Evolutionary conservation across 1,140 invertebrate genomes (phyloP).

Genomic region (Zaprionus taronus): DNA sequence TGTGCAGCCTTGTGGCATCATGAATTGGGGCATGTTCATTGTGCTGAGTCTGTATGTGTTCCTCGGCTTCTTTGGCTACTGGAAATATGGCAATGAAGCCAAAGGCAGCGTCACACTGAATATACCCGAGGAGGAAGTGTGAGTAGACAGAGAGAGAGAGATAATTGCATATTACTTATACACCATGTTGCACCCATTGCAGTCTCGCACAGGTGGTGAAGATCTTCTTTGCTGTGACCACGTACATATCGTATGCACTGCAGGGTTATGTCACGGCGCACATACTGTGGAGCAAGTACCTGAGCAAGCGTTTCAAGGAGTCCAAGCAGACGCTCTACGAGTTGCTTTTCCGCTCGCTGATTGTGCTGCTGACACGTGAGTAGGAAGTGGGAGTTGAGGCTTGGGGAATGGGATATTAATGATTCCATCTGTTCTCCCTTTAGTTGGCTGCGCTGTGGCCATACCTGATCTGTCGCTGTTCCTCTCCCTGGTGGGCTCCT

Average conservation of each 20-base stretch:
- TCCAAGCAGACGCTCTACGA: constrained; percentile 86
- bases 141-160: constrained; percentile 33
- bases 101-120: constrained; percentile 90
- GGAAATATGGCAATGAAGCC: constrained; percentile 89
- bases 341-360: constrained; percentile 86
- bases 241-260: constrained; percentile 96
- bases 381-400: constrained; percentile 9
- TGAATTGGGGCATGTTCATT: constrained; percentile 91
- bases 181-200: constrained; percentile 66
- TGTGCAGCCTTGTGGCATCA: constrained; percentile 89
- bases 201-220: constrained; percentile 93
- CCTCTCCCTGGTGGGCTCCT: constrained; percentile 95
- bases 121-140: constrained; percentile 87
- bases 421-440: constrained; percentile 34
- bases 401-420: too few relatives aligned
- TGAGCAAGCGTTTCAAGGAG: constrained; percentile 86
- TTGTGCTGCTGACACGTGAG: constrained; percentile 91
- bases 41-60: constrained; percentile 90
- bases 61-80: constrained; percentile 93
- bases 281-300: constrained; percentile 93
- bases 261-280: constrained; percentile 97
- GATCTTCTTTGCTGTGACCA: constrained; percentile 93
- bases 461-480: constrained; percentile 95
- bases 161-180: not conserved
- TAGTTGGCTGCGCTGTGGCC: constrained; percentile 91